These are phyloP conservation scores for Petrolisthes manimaculis DNA, from an alignment of 2,888 invertebrate genomes.

Conservation along the genomic window DNA sequence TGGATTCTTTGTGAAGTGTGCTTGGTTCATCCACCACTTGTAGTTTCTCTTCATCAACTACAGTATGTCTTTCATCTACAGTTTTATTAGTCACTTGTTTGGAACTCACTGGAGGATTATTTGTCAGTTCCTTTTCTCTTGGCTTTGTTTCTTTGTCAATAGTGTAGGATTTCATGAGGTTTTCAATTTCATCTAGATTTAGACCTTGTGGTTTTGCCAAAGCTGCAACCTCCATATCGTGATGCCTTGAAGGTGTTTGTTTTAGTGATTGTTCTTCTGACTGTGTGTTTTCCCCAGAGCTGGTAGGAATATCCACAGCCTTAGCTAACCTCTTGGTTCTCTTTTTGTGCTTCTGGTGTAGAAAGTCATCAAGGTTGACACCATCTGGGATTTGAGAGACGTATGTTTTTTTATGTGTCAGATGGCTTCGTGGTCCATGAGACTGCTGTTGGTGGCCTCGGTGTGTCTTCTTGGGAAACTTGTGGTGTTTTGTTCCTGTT, in stretches of 20 bases:
- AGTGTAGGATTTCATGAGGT: background rate
- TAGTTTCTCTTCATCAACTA: background rate
- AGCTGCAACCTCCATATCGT: background rate
- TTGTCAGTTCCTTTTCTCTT: background rate
- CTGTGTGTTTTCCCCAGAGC: background rate
- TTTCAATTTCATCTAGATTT: slow-evolving; percentile 13
- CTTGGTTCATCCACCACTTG: too few species aligned
- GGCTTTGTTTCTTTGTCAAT: background rate
- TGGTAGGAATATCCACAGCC: background rate
- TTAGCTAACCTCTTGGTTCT: slow-evolving; percentile 17
- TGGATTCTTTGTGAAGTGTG: too few species aligned
- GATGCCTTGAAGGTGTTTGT: background rate
- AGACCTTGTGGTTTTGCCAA: background rate
- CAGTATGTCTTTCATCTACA: background rate
- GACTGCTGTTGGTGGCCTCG: background rate
- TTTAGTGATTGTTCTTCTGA: background rate
- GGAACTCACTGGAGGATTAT: background rate
- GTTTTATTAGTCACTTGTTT: background rate
- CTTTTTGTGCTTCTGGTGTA: background rate
- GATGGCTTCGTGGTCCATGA: too few species aligned
- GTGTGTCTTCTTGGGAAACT: background rate
- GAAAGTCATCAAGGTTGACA: background rate
- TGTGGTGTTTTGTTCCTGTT: background rate
- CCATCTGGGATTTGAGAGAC: too few species aligned
- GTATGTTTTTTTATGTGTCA: too few species aligned